Evolutionary conservation across 2,888 invertebrate genomes (phyloP).

Genomic region (Xiphydria camelus): DNA sequence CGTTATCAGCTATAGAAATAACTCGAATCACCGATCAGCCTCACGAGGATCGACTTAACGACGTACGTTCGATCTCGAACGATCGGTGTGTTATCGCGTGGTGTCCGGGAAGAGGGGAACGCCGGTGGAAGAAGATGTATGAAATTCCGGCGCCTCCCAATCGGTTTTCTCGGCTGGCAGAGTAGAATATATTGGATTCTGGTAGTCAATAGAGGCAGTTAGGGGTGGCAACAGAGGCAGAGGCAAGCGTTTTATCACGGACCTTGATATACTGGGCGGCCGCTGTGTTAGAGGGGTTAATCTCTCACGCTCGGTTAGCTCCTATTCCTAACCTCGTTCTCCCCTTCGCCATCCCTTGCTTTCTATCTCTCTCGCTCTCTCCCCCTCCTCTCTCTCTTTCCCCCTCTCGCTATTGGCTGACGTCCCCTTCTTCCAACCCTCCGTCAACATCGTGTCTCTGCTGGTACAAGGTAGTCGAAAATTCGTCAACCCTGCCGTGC

Average conservation of each 20-base stretch:
- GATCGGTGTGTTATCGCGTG: slow-evolving; percentile 38
- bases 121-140: slow-evolving; percentile 45
- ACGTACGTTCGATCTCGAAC: slow-evolving; percentile 57
- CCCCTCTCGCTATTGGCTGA: background rate
- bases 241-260: slow-evolving; percentile 55
- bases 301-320: slow-evolving; percentile 58
- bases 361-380: slow-evolving; percentile 14
- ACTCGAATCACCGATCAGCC: too few relatives aligned
- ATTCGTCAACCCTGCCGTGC: too few relatives aligned
- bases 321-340: slow-evolving; percentile 54
- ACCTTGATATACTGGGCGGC: slow-evolving; percentile 57
- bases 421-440: background rate
- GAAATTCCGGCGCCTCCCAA: slow-evolving; percentile 55
- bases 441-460: too few relatives aligned
- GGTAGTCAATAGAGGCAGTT: slow-evolving; percentile 57
- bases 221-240: slow-evolving; percentile 52
- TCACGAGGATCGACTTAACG: too few relatives aligned
- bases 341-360: slow-evolving; percentile 17
- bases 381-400: slow-evolving; percentile 12
- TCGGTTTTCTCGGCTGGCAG: slow-evolving; percentile 49
- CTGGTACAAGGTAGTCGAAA: too few relatives aligned
- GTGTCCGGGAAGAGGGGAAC: slow-evolving; percentile 4
- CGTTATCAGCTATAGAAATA: too few relatives aligned
- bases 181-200: slow-evolving; percentile 56
- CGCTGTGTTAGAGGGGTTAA: slow-evolving; percentile 57